Conservation (phyloP, 2,888 invertebrate species). For the Parnassius apollo region DNA sequence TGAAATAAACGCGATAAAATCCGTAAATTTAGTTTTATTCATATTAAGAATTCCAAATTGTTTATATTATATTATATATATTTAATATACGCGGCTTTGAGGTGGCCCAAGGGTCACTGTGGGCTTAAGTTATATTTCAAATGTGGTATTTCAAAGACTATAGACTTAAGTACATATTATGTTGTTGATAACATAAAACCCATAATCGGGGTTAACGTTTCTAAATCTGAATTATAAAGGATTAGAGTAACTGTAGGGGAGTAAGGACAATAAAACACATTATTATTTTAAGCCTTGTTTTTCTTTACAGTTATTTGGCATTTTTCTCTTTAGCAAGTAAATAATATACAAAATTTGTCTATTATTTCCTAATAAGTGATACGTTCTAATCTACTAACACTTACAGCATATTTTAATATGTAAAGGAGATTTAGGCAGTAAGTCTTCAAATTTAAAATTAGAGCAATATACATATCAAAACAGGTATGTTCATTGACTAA, state of each 20-base stretch:
- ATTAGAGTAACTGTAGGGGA: neutral
- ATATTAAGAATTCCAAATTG: too few species aligned
- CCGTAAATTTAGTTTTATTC: too few species aligned
- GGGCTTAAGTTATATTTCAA: too few species aligned
- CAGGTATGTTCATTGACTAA: neutral
- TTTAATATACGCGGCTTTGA: too few species aligned
- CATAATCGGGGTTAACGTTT: too few species aligned
- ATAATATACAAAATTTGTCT: conserved; percentile 48
- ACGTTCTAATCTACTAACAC: conserved; percentile 40
- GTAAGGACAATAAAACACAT: conserved; percentile 31
- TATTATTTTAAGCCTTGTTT: conserved; percentile 53
- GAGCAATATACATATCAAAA: neutral
- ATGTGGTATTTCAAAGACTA: too few species aligned
- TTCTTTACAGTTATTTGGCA: conserved; percentile 72
- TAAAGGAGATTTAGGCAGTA: conserved; percentile 21
- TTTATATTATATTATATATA: too few species aligned
- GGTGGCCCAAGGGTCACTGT: too few species aligned
- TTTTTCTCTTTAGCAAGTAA: conserved; percentile 54
- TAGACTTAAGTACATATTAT: too few species aligned
- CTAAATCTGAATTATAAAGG: too few species aligned
- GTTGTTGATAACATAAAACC: too few species aligned
- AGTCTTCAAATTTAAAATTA: conserved; percentile 1
- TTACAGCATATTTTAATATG: conserved; percentile 36
- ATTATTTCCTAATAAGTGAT: conserved; percentile 37
- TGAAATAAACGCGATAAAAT: too few species aligned